Evolutionary conservation across 1,140 invertebrate genomes (phyloP).

Genomic region (Trissolcus basalis): DNA sequence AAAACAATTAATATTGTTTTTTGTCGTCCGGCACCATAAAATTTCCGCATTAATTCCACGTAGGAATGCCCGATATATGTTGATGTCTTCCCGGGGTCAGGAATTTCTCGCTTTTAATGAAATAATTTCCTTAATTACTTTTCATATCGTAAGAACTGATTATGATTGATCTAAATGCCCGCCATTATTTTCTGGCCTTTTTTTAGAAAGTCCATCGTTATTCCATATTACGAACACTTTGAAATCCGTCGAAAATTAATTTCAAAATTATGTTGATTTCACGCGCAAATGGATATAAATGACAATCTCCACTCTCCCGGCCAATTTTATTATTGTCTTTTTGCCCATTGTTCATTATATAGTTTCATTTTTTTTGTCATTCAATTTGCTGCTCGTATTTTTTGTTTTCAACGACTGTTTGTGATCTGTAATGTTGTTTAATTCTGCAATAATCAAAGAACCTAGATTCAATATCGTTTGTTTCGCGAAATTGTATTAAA

Average conservation of each 20-base stretch:
- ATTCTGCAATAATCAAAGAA: slow-evolving; percentile 32
- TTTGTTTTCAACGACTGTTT: neutral
- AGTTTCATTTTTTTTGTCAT: neutral
- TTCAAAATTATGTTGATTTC: too few species aligned
- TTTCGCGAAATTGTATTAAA: slow-evolving; percentile 49
- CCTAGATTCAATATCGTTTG: slow-evolving; percentile 45
- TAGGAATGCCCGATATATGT: slow-evolving; percentile 24
- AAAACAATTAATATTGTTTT: slow-evolving; percentile 26
- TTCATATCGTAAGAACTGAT: slow-evolving; percentile 25
- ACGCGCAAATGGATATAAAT: too few species aligned
- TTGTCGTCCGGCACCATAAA: neutral
- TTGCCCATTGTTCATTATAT: neutral
- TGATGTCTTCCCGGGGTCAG: slow-evolving; percentile 31
- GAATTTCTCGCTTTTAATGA: slow-evolving; percentile 30
- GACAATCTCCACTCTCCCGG: too few species aligned
- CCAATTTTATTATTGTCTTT: too few species aligned
- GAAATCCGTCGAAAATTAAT: too few species aligned
- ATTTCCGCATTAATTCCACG: slow-evolving; percentile 20
- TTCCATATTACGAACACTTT: too few species aligned
- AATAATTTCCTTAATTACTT: slow-evolving; percentile 38
- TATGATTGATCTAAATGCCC: slow-evolving; percentile 29
- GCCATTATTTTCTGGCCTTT: neutral
- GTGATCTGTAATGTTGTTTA: neutral
- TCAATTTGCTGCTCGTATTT: neutral
- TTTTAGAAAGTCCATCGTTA: neutral